Evolutionary conservation across 2,113 vertebrate genomes (phyloP).

Genomic region (Nothobranchius furzeri): DNA sequence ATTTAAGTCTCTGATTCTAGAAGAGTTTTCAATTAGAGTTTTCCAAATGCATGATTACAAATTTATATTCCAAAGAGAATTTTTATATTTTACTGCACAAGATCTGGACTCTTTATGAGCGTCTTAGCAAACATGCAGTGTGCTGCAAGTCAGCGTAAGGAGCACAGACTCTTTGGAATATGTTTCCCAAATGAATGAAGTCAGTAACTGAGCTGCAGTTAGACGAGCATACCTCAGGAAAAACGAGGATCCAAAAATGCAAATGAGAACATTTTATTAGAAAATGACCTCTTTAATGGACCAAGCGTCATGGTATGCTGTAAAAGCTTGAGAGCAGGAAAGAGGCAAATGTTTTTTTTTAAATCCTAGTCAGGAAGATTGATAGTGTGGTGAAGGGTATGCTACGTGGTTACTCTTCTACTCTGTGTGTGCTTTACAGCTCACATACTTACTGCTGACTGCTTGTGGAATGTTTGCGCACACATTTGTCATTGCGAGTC

Average conservation of each 20-base stretch:
- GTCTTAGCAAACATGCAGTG: background rate
- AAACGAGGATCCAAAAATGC: conserved; percentile 17
- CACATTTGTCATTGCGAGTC: conserved; percentile 37
- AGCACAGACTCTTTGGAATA: background rate
- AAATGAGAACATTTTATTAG: conserved; percentile 13
- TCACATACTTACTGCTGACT: conserved; percentile 8
- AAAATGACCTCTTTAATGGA: conserved; percentile 23
- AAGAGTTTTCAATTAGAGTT: background rate
- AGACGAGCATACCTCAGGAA: background rate
- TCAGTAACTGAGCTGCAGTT: conserved; percentile 6
- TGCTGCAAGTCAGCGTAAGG: background rate
- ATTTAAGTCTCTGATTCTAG: background rate
- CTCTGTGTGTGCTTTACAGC: conserved; percentile 25
- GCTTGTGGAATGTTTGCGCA: conserved; percentile 29
- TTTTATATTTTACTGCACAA: background rate
- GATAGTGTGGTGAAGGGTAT: conserved; percentile 24
- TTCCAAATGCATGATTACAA: background rate
- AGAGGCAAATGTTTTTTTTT: conserved; percentile 37
- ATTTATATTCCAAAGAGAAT: background rate
- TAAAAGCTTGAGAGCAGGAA: conserved; percentile 35
- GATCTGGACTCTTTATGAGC: background rate
- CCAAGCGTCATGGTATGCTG: conserved; percentile 17
- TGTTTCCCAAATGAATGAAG: conserved; percentile 14
- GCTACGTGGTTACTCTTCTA: conserved; percentile 19
- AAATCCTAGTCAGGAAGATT: conserved; percentile 23